Base-by-base conservation (phyloP, 2,888 invertebrate species). In the Sturmia bella region DNA sequence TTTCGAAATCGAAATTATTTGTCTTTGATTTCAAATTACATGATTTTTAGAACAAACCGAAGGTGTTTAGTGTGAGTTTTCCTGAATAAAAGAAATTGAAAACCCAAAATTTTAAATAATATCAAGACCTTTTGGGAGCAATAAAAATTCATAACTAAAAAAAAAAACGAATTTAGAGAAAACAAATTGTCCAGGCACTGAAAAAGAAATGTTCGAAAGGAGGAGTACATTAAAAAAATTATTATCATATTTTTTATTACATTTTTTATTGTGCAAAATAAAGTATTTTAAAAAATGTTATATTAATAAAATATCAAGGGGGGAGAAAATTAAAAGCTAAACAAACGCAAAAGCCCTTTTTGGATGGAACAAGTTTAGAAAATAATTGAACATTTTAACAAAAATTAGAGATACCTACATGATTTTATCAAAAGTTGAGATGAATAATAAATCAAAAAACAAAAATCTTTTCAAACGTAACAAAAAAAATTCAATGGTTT, bases 321-420 rank as follows among this genome's bases (percentile, higher is more conserved):
- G 27, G 56, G 11, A 37, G 57, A 0, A 45, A 3, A 17, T 32
- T 32, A 43, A 63, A 76, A 54, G 7, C 1, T 48, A 72, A 50
- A 64, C 39, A 57, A 82, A 81, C 13, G 24, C 73, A 68, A 77
- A 68, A 82, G 69, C 73, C 82, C 78, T 68, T 64, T 69, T 63
- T 54, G 56, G 52, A 64, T 73, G 63, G 52, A 63, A 52, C 52
- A 32, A 15, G 12, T 21, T 32, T 32, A 56, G n/a, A 63, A 17
- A 66, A 66, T 15, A 3, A 37, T 13, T 52, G n/a, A 61, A 43
- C 9, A 43, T n/a, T n/a, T 50, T 50, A 66, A 54, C 17, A 61
- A 64, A 64, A 27, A 74, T 24, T 57, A 41, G 68, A 63, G 63
- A 21, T 21, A 37, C 24, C 27, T 19, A 61, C 19, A 13, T 32